A percentile compares a stretch with the other conserved stretches of the same genome.
Conservation (phyloP, 2,888 invertebrate species). For the Nudaria mundana region DNA sequence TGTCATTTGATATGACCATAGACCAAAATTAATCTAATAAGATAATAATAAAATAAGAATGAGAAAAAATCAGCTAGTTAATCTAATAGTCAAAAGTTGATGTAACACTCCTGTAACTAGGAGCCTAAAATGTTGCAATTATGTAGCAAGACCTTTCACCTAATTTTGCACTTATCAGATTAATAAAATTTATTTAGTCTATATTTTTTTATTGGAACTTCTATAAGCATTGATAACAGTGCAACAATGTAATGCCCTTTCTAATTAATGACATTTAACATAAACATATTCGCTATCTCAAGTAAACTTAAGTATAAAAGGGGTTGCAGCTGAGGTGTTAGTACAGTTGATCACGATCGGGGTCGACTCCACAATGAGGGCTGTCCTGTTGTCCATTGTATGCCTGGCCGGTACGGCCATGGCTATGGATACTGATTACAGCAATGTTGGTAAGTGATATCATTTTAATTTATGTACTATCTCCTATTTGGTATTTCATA, state of each 20-base stretch:
- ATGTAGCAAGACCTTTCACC: neutral
- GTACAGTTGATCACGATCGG: slow-evolving; percentile 55
- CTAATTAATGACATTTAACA: slow-evolving; percentile 12
- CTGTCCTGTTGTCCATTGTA: slow-evolving; percentile 47
- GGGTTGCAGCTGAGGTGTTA: slow-evolving; percentile 11
- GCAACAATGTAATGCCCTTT: slow-evolving; percentile 16
- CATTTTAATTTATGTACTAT: too few relatives aligned
- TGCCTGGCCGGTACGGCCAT: slow-evolving; percentile 61
- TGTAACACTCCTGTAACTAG: too few relatives aligned
- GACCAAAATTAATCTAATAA: too few relatives aligned
- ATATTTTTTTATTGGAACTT: neutral
- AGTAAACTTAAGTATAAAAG: slow-evolving; percentile 44
- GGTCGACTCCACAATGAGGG: slow-evolving; percentile 63
- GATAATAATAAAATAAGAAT: too few relatives aligned
- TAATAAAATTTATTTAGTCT: neutral
- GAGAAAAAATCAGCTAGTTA: too few relatives aligned
- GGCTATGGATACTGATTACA: slow-evolving; percentile 59
- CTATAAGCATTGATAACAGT: neutral
- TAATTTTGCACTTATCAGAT: neutral
- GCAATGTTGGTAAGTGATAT: slow-evolving; percentile 44
- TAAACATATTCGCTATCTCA: slow-evolving; percentile 19
- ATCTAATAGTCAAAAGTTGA: too few relatives aligned
- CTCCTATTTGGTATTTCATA: too few relatives aligned
- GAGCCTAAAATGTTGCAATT: too few relatives aligned
- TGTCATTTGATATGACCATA: too few relatives aligned